These are phyloP conservation scores for Antheraea pernyi DNA, from an alignment of 1,140 invertebrate genomes.

Conservation along the genomic window DNA sequence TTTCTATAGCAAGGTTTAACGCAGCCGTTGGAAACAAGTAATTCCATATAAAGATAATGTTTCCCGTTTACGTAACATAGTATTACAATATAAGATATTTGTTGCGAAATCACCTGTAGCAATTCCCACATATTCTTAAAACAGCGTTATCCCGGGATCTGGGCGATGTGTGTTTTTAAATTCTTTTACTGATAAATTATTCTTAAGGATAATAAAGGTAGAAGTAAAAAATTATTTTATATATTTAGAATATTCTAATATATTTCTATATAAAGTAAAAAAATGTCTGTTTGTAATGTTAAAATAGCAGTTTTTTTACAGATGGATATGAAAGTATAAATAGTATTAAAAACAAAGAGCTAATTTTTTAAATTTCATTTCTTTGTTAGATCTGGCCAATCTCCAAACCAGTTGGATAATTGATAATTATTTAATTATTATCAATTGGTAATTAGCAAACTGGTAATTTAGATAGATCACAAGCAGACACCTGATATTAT, in stretches of 20 bases:
- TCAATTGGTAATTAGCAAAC: too few species aligned
- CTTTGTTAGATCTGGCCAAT: too few species aligned
- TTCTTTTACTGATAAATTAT: slow-evolving; percentile 72
- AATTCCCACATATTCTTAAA: slow-evolving; percentile 69
- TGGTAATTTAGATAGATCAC: too few species aligned
- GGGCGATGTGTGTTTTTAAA: slow-evolving; percentile 64
- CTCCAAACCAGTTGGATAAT: too few species aligned
- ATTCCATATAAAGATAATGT: neutral
- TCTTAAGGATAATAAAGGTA: slow-evolving; percentile 17
- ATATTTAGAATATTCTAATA: neutral
- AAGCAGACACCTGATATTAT: too few species aligned
- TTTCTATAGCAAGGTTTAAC: neutral
- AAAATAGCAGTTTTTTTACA: too few species aligned
- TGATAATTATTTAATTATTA: too few species aligned
- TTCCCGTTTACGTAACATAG: neutral
- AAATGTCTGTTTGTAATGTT: too few species aligned
- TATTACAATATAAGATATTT: slow-evolving; percentile 25
- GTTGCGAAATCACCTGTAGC: slow-evolving; percentile 46
- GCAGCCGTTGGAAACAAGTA: neutral
- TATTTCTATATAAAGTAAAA: too few species aligned
- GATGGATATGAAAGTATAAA: too few species aligned
- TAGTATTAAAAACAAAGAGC: too few species aligned
- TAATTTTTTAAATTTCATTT: too few species aligned
- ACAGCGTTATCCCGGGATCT: slow-evolving; percentile 54
- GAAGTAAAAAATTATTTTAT: neutral